A percentile compares a stretch with the other conserved stretches of the same genome.
phyloP scores from a whole-genome alignment of 2,797 vertebrate species.

The Todus mexicanus region DNA sequence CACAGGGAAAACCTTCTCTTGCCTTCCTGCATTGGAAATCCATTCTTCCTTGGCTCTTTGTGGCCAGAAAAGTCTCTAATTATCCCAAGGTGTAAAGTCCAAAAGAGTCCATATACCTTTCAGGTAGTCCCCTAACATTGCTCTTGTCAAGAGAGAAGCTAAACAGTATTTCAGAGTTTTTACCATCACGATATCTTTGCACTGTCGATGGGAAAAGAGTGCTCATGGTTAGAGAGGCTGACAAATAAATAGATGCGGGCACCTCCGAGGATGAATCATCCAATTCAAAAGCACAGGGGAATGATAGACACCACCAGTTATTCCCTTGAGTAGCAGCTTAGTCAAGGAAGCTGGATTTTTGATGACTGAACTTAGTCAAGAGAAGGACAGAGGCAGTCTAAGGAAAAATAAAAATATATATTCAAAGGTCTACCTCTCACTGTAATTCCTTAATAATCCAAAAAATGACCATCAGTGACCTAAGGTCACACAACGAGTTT shows the following conservation, averaged over 20 bases:
- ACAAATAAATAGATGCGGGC: neutral
- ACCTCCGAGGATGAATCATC: neutral
- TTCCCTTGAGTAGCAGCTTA: neutral
- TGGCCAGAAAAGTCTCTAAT: neutral
- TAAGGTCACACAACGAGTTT: neutral
- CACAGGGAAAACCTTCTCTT: neutral
- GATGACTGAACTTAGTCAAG: neutral
- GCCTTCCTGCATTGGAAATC: neutral
- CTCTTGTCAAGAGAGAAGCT: neutral
- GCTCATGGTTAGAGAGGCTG: neutral
- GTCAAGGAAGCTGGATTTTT: neutral
- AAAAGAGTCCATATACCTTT: neutral
- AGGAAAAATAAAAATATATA: neutral
- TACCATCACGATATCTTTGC: neutral
- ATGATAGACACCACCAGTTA: neutral
- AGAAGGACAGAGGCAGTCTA: neutral
- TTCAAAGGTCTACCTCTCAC: neutral
- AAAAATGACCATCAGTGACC: neutral
- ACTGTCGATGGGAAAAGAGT: neutral
- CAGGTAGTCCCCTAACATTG: neutral
- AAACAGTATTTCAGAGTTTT: neutral
- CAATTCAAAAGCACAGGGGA: neutral
- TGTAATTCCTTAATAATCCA: neutral
- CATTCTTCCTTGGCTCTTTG: neutral
- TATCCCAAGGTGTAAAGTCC: neutral